Evolutionary conservation across 2,797 vertebrate genomes (phyloP), one percentile per base, ranked within the genome.

Genomic region (Valencia hispanica): DNA sequence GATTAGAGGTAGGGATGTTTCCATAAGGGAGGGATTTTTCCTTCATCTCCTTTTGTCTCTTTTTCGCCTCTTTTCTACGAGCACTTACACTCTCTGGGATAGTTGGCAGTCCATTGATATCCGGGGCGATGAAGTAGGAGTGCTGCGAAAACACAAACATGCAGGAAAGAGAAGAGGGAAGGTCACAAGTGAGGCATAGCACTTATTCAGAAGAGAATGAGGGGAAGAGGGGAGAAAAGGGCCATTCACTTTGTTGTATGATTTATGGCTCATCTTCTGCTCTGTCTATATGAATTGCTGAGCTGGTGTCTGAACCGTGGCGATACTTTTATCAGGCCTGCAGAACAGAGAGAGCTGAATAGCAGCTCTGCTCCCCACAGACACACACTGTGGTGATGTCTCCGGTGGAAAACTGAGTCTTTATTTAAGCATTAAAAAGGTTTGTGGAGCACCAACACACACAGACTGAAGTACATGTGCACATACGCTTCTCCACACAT

Each of bases 71-170:
- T 79, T 81, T 82, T 83, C 76, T 79, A 73, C 76, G 83, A 87
- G 93, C 94, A 98, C 98, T 98, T 93, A 99, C 98, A 82, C 96
- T 99, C 96, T 99, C 98, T 63, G 98, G 98, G 92, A 99, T 98
- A 69, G 98, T 98, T 89, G 98, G 98, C 87, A 99, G 97, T 95
- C 97, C 97, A 93, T 96, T 97, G 92, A 96, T 82, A 95, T 99
- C 97, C 86, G 98, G 98, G 91, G 97, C 96, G 92, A 99, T 97
- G 96, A 99, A 99, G 95, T 96, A 98, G 32, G 96, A 97, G 93
- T 99, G 97, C 98, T 99, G 89, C 71, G 39, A 85, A 92, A 91
- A 94, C 87, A 94, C 85, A 93, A 90, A 94, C 89, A 93, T 73
- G 80, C 71, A 77, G 89, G 87, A 89, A 85, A 89, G 71, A 89